Conservation (phyloP, 2,888 invertebrate genomes). For the Melieria picta region DNA sequence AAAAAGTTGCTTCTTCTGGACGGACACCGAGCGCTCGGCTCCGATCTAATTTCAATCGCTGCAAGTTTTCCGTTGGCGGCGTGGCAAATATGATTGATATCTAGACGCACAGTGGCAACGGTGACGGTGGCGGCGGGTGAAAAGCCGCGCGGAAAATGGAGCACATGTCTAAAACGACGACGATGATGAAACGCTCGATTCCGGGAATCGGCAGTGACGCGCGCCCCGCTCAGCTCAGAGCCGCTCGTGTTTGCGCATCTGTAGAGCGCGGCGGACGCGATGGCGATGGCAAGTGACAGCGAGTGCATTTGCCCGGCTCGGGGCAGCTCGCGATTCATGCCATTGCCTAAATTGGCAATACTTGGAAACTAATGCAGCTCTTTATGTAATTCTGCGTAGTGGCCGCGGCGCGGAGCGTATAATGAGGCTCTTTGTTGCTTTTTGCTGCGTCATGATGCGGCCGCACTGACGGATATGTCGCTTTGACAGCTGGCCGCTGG, state of each 20-base stretch:
- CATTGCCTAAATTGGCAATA: slow-evolving; percentile 38
- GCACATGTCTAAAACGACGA: slow-evolving; percentile 63
- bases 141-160: slow-evolving; percentile 49
- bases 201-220: slow-evolving; percentile 50
- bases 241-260: no score
- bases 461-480: no score
- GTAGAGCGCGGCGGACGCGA: no score
- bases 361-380: slow-evolving; percentile 32
- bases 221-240: neutral
- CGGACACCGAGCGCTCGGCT: no score
- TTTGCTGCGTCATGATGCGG: neutral
- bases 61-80: no score
- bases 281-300: no score
- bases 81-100: no score
- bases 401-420: neutral
- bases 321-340: slow-evolving; percentile 23
- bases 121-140: neutral
- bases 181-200: slow-evolving; percentile 61
- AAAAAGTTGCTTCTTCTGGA: no score
- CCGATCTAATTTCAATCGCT: no score
- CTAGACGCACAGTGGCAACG: neutral
- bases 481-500: no score
- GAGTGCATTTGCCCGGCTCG: slow-evolving; percentile 4
- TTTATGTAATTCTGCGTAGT: slow-evolving; percentile 20
- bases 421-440: slow-evolving; percentile 20